phyloP scores from a whole-genome alignment of 2,113 vertebrate species.

The Gopherus evgoodei region DNA sequence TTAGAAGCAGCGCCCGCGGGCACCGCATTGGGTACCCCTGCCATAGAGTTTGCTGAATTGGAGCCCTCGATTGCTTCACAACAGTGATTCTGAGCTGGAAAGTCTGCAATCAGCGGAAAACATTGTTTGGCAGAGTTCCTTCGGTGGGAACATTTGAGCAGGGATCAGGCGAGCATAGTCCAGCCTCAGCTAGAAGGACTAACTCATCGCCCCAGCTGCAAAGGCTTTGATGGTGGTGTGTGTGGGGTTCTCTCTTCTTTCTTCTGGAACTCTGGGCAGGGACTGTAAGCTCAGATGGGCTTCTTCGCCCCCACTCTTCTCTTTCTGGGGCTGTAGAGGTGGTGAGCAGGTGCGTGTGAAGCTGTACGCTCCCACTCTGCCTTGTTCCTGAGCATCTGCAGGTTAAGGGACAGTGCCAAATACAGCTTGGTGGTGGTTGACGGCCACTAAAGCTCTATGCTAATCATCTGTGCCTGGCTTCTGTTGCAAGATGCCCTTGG shows the following conservation, averaged over 20 bases:
- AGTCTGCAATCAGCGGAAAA: background rate
- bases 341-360: background rate
- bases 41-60: background rate
- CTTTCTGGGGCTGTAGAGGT: fast-evolving
- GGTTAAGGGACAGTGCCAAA: background rate
- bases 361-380: background rate
- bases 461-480: background rate
- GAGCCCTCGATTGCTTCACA: background rate
- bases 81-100: background rate
- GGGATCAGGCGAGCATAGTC: too few species aligned
- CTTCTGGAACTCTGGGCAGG: background rate
- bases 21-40: too few species aligned
- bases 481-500: conserved; percentile 85
- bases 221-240: background rate
- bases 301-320: fast-evolving
- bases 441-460: background rate
- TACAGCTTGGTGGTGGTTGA: background rate
- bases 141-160: too few species aligned
- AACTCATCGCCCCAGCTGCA: too few species aligned
- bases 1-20: too few species aligned
- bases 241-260: background rate
- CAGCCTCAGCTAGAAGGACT: too few species aligned
- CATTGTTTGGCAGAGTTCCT: too few species aligned
- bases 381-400: background rate
- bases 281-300: background rate